Evolutionary conservation across 2,113 vertebrate genomes (phyloP).

Genomic region (Myotis davidii): DNA sequence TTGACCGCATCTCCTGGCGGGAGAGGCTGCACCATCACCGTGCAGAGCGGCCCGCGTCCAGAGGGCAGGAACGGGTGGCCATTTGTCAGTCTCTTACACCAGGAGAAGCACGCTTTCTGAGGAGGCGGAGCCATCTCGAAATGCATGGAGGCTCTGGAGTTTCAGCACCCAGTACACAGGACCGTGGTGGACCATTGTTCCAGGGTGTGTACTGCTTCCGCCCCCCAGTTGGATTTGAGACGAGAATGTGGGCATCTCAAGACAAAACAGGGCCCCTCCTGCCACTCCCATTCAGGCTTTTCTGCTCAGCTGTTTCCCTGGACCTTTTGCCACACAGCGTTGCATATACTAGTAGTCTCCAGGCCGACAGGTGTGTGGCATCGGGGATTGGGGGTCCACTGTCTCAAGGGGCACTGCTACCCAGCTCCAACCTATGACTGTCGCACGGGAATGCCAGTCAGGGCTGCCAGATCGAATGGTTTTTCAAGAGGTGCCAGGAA

Average conservation of each 20-base stretch:
- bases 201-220: accelerated
- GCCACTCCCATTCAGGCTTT: too few species aligned
- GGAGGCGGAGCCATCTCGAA: neutral
- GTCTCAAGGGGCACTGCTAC: accelerated
- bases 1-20: neutral
- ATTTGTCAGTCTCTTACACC: accelerated
- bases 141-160: too few species aligned
- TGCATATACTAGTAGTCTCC: neutral
- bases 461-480: too few species aligned
- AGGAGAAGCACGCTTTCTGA: neutral
- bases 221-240: neutral
- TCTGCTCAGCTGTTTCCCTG: neutral
- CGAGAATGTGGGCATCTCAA: neutral
- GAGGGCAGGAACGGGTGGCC: neutral
- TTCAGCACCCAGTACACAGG: neutral
- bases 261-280: neutral
- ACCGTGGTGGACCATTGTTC: neutral
- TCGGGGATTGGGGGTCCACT: too few species aligned
- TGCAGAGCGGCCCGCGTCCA: accelerated
- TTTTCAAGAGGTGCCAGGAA: neutral
- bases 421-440: neutral
- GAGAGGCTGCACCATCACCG: neutral
- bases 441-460: accelerated
- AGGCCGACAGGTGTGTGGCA: neutral
- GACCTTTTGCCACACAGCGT: neutral